Conservation (phyloP, 2,113 vertebrate genomes). For the Gopherus evgoodei region DNA sequence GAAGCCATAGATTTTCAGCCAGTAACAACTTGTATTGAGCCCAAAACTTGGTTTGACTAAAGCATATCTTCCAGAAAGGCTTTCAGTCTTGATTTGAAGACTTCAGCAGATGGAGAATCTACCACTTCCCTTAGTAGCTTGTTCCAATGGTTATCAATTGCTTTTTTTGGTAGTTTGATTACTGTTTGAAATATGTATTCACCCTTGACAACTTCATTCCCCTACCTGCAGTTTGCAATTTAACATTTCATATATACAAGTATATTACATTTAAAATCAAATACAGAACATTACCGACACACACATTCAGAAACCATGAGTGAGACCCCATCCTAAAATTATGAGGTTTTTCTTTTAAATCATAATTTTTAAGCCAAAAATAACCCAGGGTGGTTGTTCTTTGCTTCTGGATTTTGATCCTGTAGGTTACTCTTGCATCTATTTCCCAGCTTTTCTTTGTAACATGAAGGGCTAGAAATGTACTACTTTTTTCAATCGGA, state of each 20-base stretch:
- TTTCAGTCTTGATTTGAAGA: neutral
- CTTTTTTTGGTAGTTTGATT: neutral
- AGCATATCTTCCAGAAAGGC: neutral
- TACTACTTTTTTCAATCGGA: neutral
- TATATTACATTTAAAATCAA: neutral
- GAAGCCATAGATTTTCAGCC: neutral
- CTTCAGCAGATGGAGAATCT: neutral
- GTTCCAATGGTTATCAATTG: neutral
- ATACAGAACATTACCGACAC: neutral
- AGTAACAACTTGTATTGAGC: neutral
- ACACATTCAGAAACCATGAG: neutral
- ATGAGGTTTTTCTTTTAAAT: neutral
- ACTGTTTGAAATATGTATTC: neutral
- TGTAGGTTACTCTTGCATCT: neutral
- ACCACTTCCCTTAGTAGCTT: neutral
- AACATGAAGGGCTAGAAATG: neutral
- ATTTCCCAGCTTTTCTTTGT: neutral
- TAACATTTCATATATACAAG: neutral
- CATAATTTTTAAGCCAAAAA: too few species aligned
- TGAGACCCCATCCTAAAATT: neutral
- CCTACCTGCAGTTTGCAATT: fast-evolving
- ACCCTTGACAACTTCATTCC: neutral
- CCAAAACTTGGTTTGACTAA: neutral
- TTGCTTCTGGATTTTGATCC: neutral
- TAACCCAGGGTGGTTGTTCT: too few species aligned